Conservation (phyloP, 2,888 invertebrate species). For the Eupithecia subfuscata region DNA sequence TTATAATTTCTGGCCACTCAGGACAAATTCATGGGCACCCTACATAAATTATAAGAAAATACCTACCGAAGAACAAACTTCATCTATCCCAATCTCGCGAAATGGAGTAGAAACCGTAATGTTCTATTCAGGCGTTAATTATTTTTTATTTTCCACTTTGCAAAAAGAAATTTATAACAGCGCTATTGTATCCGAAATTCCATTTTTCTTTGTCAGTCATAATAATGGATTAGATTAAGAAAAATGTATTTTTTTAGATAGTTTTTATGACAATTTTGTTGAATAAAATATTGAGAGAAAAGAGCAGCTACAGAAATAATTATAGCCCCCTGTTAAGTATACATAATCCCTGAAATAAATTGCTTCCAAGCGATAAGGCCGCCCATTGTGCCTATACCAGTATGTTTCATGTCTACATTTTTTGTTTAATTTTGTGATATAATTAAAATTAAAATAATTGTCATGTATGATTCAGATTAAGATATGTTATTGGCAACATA, state of each 20-base stretch:
- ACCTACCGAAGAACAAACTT: slow-evolving; percentile 18
- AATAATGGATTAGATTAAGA: slow-evolving; percentile 3
- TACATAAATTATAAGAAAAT: slow-evolving; percentile 27
- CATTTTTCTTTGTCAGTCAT: slow-evolving; percentile 13
- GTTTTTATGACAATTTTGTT: background rate
- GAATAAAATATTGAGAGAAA: background rate
- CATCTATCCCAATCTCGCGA: slow-evolving; percentile 31
- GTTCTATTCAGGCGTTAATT: slow-evolving; percentile 30
- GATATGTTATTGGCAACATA: too few relatives aligned
- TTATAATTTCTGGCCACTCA: too few relatives aligned
- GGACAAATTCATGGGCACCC: slow-evolving; percentile 13
- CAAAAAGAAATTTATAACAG: background rate
- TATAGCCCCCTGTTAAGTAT: too few relatives aligned
- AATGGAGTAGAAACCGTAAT: slow-evolving; percentile 27
- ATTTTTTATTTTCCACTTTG: slow-evolving; percentile 15
- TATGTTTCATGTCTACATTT: too few relatives aligned
- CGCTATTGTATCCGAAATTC: slow-evolving; percentile 11
- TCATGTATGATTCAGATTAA: too few relatives aligned
- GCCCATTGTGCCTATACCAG: too few relatives aligned
- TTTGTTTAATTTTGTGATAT: too few relatives aligned
- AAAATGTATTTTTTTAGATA: background rate
- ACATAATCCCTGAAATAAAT: too few relatives aligned
- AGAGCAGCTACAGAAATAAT: too few relatives aligned
- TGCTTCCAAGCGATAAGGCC: too few relatives aligned
- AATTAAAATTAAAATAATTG: too few relatives aligned